phyloP scores from a whole-genome alignment of 2,888 invertebrate genomes.

The Chymomyza procnemis region DNA sequence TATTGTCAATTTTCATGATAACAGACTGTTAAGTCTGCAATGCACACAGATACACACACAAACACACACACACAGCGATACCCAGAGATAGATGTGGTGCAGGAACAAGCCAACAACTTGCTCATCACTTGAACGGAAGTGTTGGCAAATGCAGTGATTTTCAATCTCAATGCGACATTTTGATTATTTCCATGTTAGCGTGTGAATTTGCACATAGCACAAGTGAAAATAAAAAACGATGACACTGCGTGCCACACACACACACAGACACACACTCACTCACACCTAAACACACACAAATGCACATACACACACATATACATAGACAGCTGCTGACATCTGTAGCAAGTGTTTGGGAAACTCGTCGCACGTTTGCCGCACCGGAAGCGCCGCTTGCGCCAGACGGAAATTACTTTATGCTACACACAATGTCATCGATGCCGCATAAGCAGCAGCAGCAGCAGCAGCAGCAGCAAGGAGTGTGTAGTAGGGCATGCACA shows the following conservation, averaged over 20 bases:
- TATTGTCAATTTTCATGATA: conserved; percentile 72
- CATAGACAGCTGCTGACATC: conserved; percentile 42
- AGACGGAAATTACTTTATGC: conserved; percentile 75
- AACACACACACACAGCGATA: conserved; percentile 16
- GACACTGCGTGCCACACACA: conserved; percentile 37
- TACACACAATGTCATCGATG: conserved; percentile 75
- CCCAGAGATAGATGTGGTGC: conserved; percentile 10
- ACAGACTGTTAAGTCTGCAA: conserved; percentile 47
- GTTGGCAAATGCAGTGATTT: conserved; percentile 73
- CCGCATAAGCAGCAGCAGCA: conserved; percentile 64
- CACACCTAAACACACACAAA: conserved; percentile 4
- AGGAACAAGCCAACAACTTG: conserved; percentile 54
- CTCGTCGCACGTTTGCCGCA: conserved; percentile 70
- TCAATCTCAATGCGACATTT: conserved; percentile 73
- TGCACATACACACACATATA: conserved; percentile 13
- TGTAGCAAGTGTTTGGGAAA: conserved; percentile 67
- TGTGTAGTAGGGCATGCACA: not conserved
- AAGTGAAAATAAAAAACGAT: conserved; percentile 34
- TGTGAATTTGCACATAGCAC: conserved; percentile 46
- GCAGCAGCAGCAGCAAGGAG: conserved; percentile 19
- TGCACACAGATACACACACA: conserved; percentile 4
- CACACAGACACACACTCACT: conserved; percentile 28
- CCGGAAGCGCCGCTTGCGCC: conserved; percentile 73
- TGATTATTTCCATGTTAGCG: conserved; percentile 73
- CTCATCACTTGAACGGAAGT: conserved; percentile 72